A percentile compares a stretch with the other conserved stretches of the same genome.
Conservation (phyloP, 1,140 invertebrate genomes). For the Sycophaga agraensis region DNA sequence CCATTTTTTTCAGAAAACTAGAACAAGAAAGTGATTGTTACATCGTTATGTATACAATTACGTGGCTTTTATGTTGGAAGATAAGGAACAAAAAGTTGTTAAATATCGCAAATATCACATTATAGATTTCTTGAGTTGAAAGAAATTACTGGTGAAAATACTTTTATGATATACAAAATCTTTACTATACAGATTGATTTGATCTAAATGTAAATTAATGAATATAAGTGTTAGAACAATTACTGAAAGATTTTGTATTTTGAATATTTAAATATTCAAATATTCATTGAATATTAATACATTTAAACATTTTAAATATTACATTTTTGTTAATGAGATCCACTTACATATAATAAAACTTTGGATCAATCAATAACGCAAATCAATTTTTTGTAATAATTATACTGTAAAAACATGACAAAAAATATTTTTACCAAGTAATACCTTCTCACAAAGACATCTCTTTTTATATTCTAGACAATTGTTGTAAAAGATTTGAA, state of each 20-base stretch:
- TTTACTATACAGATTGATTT: background rate
- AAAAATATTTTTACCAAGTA: slow-evolving; percentile 21
- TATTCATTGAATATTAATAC: no score
- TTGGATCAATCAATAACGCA: no score
- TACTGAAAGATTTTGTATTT: no score
- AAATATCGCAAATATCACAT: slow-evolving; percentile 52
- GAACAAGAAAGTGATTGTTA: slow-evolving; percentile 12
- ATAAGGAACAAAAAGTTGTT: slow-evolving; percentile 22
- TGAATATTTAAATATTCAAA: no score
- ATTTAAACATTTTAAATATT: no score
- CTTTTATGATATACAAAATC: background rate
- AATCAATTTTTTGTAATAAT: no score
- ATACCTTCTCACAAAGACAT: background rate
- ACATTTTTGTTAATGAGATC: no score
- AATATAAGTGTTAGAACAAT: no score
- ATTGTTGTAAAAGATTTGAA: slow-evolving; percentile 78
- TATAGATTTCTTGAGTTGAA: slow-evolving; percentile 40
- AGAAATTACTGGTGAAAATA: slow-evolving; percentile 36
- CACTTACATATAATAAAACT: no score
- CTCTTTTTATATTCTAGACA: slow-evolving; percentile 74
- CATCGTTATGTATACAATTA: slow-evolving; percentile 16
- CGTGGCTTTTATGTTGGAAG: background rate
- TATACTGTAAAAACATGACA: no score
- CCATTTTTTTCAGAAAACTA: slow-evolving; percentile 10
- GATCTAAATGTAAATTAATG: no score